Percentiles rank a stretch among this genome's conserved stretches.
These are phyloP conservation scores for Crossaster papposus DNA, from an alignment of 53 echinoderm and acorn worm species.

Conservation along the genomic window DNA sequence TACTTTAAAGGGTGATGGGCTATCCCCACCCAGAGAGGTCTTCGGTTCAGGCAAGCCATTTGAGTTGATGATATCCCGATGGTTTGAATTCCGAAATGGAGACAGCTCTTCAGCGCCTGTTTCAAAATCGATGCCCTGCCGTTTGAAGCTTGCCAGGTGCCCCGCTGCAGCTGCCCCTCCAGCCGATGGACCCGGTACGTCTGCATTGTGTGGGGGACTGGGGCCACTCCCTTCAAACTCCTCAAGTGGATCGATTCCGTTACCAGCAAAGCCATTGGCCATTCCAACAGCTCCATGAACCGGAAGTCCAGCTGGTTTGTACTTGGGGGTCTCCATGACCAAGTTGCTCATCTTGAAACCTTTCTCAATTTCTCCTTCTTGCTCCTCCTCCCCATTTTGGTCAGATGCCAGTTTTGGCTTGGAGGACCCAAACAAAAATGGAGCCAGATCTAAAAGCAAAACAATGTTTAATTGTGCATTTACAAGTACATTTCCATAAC, in stretches of 20 bases:
- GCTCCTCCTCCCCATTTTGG: conserved; percentile 61
- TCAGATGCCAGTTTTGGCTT: conserved; percentile 26
- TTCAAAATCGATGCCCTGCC: conserved; percentile 18
- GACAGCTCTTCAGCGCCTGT: conserved; percentile 34
- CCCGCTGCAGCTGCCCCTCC: conserved; percentile 31
- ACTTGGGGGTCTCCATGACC: conserved; percentile 13
- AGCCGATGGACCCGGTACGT: not conserved
- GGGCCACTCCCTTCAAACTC: conserved; percentile 9
- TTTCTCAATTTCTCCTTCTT: conserved; percentile 14
- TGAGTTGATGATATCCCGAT: conserved; percentile 40
- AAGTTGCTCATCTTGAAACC: not conserved
- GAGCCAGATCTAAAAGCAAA: conserved; percentile 62
- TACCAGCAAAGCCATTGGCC: conserved; percentile 45
- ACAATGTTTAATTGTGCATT: not conserved
- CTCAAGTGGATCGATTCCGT: conserved; percentile 34
- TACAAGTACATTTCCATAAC: not conserved
- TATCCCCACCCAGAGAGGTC: conserved; percentile 16
- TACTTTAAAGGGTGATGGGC: conserved; percentile 12
- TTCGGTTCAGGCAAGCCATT: conserved; percentile 31
- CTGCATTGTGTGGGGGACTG: conserved; percentile 30
- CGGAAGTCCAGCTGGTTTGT: conserved; percentile 14
- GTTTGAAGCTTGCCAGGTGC: conserved; percentile 26
- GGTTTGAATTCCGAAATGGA: conserved; percentile 23
- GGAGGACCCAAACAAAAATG: conserved; percentile 73
- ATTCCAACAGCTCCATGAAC: conserved; percentile 19